Percentiles rank a stretch among this genome's conserved stretches.
These are phyloP conservation scores for Cephus sareptanus DNA, from an alignment of 2,888 invertebrate genomes.

Conservation along the genomic window DNA sequence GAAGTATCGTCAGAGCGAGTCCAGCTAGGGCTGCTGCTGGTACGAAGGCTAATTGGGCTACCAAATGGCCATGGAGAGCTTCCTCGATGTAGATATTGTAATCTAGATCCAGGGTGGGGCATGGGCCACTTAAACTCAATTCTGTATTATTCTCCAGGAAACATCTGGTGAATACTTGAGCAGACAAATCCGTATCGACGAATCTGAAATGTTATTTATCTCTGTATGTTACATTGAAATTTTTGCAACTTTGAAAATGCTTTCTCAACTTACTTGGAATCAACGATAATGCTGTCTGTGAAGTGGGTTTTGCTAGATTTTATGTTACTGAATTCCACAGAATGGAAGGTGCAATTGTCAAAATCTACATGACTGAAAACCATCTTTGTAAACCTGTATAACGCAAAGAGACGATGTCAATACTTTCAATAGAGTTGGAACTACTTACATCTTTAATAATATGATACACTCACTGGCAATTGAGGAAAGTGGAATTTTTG, in stretches of 20 bases:
- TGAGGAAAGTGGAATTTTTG: constrained; percentile 70
- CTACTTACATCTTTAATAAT: not conserved
- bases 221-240: not conserved
- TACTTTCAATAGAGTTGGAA: not conserved
- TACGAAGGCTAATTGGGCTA: constrained; percentile 66
- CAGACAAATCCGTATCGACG: constrained; percentile 75
- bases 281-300: constrained; percentile 71
- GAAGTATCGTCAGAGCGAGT: constrained; percentile 62
- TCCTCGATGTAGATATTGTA: constrained; percentile 72
- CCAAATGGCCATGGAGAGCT: constrained; percentile 65
- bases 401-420: not conserved
- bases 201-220: constrained; percentile 65
- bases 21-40: constrained; percentile 65
- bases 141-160: constrained; percentile 70
- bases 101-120: constrained; percentile 69
- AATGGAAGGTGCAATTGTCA: constrained; percentile 76
- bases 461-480: constrained; percentile 67
- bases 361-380: constrained; percentile 80
- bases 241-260: not conserved
- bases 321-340: constrained; percentile 77
- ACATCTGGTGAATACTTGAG: constrained; percentile 73
- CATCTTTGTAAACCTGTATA: constrained; percentile 71
- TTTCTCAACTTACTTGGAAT: constrained; percentile 70
- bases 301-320: constrained; percentile 79
- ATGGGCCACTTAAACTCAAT: constrained; percentile 63